These are phyloP conservation scores for Periophthalmodon schlosseri DNA, from an alignment of 2,113 vertebrate species.

Conservation along the genomic window DNA sequence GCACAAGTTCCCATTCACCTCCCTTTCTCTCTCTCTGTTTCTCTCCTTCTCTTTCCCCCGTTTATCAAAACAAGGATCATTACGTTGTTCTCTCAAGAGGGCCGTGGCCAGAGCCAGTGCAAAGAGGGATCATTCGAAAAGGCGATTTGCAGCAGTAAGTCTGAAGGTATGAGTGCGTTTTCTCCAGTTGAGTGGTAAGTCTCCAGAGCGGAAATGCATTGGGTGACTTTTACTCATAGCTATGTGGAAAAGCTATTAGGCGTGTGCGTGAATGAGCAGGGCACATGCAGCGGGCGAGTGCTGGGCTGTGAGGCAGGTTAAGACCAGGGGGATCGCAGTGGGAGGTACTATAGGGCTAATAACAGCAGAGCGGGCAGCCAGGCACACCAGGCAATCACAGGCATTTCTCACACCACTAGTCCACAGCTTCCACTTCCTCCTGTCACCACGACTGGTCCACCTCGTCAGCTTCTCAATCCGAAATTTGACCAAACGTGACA, in stretches of 20 bases:
- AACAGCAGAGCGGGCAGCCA: slow-evolving; percentile 42
- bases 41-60: neutral
- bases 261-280: slow-evolving; percentile 17
- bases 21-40: neutral
- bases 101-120: slow-evolving; percentile 37
- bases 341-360: slow-evolving; percentile 50
- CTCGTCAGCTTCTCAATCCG: neutral
- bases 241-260: slow-evolving; percentile 38
- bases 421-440: slow-evolving; percentile 29
- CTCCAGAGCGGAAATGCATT: slow-evolving; percentile 35
- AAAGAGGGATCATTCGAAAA: slow-evolving; percentile 41
- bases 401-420: slow-evolving; percentile 47
- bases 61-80: slow-evolving; percentile 57
- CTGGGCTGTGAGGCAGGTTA: slow-evolving; percentile 10
- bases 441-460: slow-evolving; percentile 12
- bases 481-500: neutral
- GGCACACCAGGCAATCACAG: slow-evolving; percentile 48
- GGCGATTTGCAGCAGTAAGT: slow-evolving; percentile 47
- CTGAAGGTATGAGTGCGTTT: slow-evolving; percentile 45
- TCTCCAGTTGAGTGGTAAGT: slow-evolving; percentile 28
- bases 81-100: slow-evolving; percentile 56
- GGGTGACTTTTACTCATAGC: slow-evolving; percentile 41
- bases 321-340: slow-evolving; percentile 31
- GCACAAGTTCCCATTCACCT: slow-evolving; percentile 45
- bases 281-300: slow-evolving; percentile 30